Evolutionary conservation across 2,113 vertebrate species (phyloP), one percentile per base, ranked within the genome.

Genomic region (Forbesichthys papilliferus): DNA sequence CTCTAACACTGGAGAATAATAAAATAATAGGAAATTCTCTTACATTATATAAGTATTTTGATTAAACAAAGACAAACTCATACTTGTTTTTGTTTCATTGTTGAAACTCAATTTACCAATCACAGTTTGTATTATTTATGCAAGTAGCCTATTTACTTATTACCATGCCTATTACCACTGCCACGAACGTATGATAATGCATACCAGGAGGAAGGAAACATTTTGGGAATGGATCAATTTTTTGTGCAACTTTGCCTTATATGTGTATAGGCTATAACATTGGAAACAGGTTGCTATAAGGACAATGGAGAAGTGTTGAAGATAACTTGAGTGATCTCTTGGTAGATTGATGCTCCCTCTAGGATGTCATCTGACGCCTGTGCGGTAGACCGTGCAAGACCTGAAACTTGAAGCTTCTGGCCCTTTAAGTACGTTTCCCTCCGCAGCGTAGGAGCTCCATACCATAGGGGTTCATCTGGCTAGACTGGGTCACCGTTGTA

Each of bases 381-480:
- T 70, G 68, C 55, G 79, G 3, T 68, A 18, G 52, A 68, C 71
- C 34, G 60, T 61, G 58, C 64, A 69, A 9, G 27, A 63, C 58
- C 58, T 51, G 68, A 68, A 61, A 65, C 57, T 11, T 12, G 49
- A 13, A 83, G 88, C 80, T 71, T 51, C 91, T 92, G 90, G 78
- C 87, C 84, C 91, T 93, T 93, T 93, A 93, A 93, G 89, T 77
- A 79, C 79, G 59, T 81, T 63, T 66, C 69, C 66, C 82, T 68
- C 47, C 66, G 81, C 79, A 6, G 64, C 71, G 11, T 73, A 9
- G 61, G 77, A 74, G 85, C 73, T 77, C 81, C 81, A 27, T 27
- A 80, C 86, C 86, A 79, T 84, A 85, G 85, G 87, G 86, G 78
- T 78, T 70, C 69, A 62, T 66, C 53, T 47, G 60, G 14, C 13